Percentiles rank a stretch among this genome's conserved stretches.
These are phyloP conservation scores for Dinoponera quadriceps DNA, from an alignment of 1,140 invertebrate genomes.

Conservation along the genomic window DNA sequence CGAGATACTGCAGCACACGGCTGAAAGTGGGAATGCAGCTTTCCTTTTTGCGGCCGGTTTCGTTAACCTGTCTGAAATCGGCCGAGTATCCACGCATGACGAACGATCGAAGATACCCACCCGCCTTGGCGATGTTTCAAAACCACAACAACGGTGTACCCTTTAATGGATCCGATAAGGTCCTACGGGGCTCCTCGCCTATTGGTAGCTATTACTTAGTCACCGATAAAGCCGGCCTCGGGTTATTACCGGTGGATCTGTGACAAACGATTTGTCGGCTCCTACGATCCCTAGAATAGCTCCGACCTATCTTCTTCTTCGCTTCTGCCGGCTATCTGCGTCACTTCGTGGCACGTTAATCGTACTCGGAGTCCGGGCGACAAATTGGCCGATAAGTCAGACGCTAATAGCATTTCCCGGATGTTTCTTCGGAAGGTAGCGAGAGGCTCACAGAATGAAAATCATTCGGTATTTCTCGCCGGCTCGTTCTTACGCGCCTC, in stretches of 20 bases:
- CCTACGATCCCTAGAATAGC: slow-evolving; percentile 42
- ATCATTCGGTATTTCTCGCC: slow-evolving; percentile 44
- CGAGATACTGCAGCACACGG: too few relatives aligned
- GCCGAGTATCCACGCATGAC: slow-evolving; percentile 50
- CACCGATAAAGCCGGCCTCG: slow-evolving; percentile 71
- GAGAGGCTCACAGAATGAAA: slow-evolving; percentile 50
- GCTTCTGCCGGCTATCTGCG: slow-evolving; percentile 30
- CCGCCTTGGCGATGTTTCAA: slow-evolving; percentile 65
- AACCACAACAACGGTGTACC: slow-evolving; percentile 64
- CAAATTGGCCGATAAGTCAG: slow-evolving; percentile 76
- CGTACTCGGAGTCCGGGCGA: slow-evolving; percentile 57
- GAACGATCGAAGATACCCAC: slow-evolving; percentile 67
- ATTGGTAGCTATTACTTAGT: slow-evolving; percentile 81
- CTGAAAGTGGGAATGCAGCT: background rate
- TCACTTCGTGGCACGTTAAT: slow-evolving; percentile 67
- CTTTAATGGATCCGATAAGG: slow-evolving; percentile 79
- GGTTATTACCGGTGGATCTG: slow-evolving; percentile 73
- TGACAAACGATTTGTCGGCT: slow-evolving; percentile 72
- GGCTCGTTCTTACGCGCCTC: slow-evolving; percentile 3
- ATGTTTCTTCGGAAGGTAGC: slow-evolving; percentile 53
- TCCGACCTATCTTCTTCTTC: slow-evolving; percentile 46
- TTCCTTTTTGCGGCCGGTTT: slow-evolving; percentile 25
- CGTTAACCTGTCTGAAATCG: slow-evolving; percentile 42
- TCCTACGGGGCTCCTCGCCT: slow-evolving; percentile 55
- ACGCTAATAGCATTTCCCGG: slow-evolving; percentile 75